Conservation (phyloP, 1,140 invertebrate species). For the Orchesella cincta region DNA sequence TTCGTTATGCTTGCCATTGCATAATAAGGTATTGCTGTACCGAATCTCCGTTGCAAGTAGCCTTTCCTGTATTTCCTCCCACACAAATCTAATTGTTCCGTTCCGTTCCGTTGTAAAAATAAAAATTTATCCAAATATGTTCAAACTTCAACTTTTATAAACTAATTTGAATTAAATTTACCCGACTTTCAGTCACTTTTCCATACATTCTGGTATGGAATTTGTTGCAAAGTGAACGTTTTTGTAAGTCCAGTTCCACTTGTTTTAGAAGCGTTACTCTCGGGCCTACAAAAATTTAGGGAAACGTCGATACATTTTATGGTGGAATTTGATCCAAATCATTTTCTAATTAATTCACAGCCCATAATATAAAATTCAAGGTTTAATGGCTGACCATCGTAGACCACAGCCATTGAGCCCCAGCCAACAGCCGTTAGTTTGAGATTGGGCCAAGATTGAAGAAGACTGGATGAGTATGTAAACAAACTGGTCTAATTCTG, state of each 20-base stretch:
- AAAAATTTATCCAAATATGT: too few species aligned
- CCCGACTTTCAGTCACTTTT: neutral
- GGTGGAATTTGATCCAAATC: neutral
- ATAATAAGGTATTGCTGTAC: too few species aligned
- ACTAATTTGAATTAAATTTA: too few species aligned
- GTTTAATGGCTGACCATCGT: too few species aligned
- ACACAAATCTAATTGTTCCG: neutral
- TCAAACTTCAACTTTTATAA: too few species aligned
- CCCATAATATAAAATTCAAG: too few species aligned
- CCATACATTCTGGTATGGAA: neutral
- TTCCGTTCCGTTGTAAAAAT: too few species aligned
- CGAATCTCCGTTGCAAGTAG: slow-evolving; percentile 1
- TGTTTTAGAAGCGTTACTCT: neutral
- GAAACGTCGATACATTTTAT: too few species aligned
- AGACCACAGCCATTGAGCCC: neutral
- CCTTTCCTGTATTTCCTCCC: neutral
- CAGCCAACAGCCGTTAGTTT: neutral
- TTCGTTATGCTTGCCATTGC: too few species aligned
- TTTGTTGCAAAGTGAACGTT: neutral
- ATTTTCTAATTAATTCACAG: neutral
- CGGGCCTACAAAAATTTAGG: neutral
- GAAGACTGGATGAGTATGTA: neutral
- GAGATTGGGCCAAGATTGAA: neutral
- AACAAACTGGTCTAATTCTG: neutral
- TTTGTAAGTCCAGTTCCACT: neutral